Base-by-base conservation (phyloP, 2,113 vertebrate genomes). In the Gasterosteus nipponicus region DNA sequence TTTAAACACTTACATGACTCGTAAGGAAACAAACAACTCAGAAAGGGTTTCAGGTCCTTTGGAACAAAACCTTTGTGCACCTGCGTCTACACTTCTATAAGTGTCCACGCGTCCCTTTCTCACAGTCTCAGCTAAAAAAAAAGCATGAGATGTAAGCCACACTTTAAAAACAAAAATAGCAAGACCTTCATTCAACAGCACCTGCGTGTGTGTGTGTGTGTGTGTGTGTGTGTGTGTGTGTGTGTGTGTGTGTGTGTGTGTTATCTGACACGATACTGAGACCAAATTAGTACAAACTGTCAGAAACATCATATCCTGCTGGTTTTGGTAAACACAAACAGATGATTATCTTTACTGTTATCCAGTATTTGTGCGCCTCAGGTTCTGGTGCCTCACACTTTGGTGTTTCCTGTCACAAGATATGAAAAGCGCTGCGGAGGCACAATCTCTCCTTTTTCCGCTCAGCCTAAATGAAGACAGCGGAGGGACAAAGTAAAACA, bases 341-440 rank as follows among this genome's bases (percentile, higher is more conserved):
- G 33, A 35, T 35, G 3, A 44, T 10, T 2, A 44, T 44, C 7
- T 51, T 18, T 47, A 35, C 33, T 35, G 5, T 54, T 56, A 6
- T 33, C 35, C 15, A 0, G 10, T 77, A 10, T 54, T 49, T 59
- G 4, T 53, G 22, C 29, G 14, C 41, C 29, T 41, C 19, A 16
- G 5, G 22, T 42, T 19, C 42, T 62, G 15, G 7, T 12, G 68
- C 42, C 57, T 71, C 38, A 60, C 77, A 57, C 60, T 86, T 75
- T 73, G 3, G 3, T 35, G 22, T 73, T 89, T 91, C 86, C 85
- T 84, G 71, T 77, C 5, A 22, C 65, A 79, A 22, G 77, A 77
- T 57, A 47, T 16, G 42, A 14, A 67, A 54, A 73, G 19, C n/a
- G 5, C 41, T 8, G 14, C 59, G 41, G 33, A 63, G 78, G 54